Conservation (phyloP, 92 coral and sea anemone species). For the Epizoanthus scotinus region DNA sequence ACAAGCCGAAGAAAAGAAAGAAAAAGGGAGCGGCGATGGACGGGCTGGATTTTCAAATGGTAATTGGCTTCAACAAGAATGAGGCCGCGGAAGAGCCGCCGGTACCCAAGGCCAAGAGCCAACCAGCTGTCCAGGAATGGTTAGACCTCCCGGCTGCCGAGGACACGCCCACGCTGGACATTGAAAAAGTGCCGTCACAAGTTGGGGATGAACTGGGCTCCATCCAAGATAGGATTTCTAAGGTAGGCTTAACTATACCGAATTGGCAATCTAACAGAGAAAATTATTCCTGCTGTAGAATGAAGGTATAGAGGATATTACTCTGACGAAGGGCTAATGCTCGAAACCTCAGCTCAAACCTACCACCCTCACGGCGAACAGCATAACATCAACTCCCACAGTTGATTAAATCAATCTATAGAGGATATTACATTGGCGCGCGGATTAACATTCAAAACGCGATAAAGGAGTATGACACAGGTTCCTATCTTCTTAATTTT, state of each 20-base stretch:
- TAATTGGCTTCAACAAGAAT: constrained; percentile 35
- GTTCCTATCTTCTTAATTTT: neutral
- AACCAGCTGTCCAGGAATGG: constrained; percentile 40
- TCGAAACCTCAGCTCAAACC: too few relatives aligned
- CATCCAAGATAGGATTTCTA: constrained; percentile 78
- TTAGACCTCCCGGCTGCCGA: constrained; percentile 39
- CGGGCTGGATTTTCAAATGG: constrained; percentile 42
- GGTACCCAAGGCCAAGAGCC: constrained; percentile 3
- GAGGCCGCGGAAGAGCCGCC: constrained; percentile 22
- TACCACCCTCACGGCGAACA: too few relatives aligned
- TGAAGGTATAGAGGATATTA: too few relatives aligned
- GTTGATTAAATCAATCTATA: too few relatives aligned
- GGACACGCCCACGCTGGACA: constrained; percentile 46
- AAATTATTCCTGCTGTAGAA: too few relatives aligned
- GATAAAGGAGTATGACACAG: too few relatives aligned
- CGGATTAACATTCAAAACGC: too few relatives aligned
- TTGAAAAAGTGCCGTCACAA: constrained; percentile 58
- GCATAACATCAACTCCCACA: too few relatives aligned
- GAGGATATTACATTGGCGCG: too few relatives aligned
- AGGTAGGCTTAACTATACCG: constrained; percentile 32
- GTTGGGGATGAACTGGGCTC: constrained; percentile 73
- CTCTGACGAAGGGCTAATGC: too few relatives aligned
- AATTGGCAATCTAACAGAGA: too few relatives aligned
- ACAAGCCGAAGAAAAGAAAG: constrained; percentile 45
- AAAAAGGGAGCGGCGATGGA: constrained; percentile 26